Base-by-base conservation (phyloP, 1,140 invertebrate genomes). In the Scaptomyza hsui region DNA sequence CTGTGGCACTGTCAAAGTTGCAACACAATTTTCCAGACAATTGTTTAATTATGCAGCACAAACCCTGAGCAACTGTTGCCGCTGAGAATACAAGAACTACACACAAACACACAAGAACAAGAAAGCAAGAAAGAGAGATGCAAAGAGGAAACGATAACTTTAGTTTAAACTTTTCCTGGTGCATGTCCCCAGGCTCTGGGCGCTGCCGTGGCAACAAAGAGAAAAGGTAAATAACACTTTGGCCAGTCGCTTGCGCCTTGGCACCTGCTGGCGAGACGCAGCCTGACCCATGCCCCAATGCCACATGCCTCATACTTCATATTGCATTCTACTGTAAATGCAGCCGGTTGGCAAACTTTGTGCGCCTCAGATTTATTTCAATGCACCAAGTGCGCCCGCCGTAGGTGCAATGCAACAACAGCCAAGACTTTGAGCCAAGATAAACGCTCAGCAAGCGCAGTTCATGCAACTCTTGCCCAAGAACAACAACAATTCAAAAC, bases 161-260 rank as follows among this genome's bases (percentile, higher is more conserved):
- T 51, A 69, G 67, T 42, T 65, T 65, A 47, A 83, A 83, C 80
- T 83, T 85, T 78, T 52, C 72, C 67, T 64, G 48, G 44, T 26
- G 16, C 16, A 45, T 67, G 69, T 85, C 65, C 72, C 72, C 55
- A 49, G 80, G 76, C 72, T 35, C 60, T 75, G 48, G 39, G 13
- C 15, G 24, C 37, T 52, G 48, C 13, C 29, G 21, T 49, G 63
- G 55, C 48, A 85, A 79, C 81, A 86, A 80, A 86, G 77, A 64
- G 69, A 85, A 86, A 85, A 81, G 69, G 81, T 85, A 86, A 85
- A 81, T 81, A 86, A 86, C 77, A 86, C 73, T 85, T 81, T 61
- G 77, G 65, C 64, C 49, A 65, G 71, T 71, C 69, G 51, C 60
- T 44, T 65, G 71, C 62, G 57, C 68, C 62, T 68, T 37, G 32